Evolutionary conservation across 2,797 vertebrate genomes (phyloP), one percentile per base, ranked within the genome.

Genomic region (Karalla daura): DNA sequence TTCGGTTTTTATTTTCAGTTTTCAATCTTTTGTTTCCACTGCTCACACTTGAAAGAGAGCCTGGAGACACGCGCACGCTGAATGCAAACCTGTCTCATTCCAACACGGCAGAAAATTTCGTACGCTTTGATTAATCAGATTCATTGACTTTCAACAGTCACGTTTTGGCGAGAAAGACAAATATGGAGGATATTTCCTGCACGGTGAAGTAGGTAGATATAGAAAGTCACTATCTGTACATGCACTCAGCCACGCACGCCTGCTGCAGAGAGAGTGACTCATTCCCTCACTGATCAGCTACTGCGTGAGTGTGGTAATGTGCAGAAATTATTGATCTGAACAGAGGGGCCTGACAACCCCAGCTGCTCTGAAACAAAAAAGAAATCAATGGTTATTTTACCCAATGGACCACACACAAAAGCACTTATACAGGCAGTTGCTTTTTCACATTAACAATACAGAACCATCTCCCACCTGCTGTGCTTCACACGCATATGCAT

Each of bases 371-470:
- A 83, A 90, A 81, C 75, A 72, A 76, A 78, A 46, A 70, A 71
- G 9, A 72, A 86, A 91, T 88, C 83, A 46, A 87, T 88, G 62
- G 64, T 83, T 78, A 84, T 87, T 84, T 77, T 66, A 70, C 81
- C 72, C 68, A 23, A 24, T 18, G 66, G 80, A 82, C 66, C 70
- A 41, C 55, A 67, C 39, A 60, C 53, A 21, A 40, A 73, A 63
- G 13, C 43, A 39, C n/a, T 53, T 39, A 18, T 18, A 30, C 63
- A 55, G 33, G 63, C 15, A 47, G 15, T n/a, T 10, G 20, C 11
- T 68, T 69, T 66, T 21, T 66, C 45, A 68, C 6, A 18, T 52
- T 30, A 56, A 66, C 32, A 33, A 37, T 14, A 18, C 24, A 39
- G 55, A 68, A 21, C 7, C 25, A 32, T 61, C 46, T 44, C 15